phyloP scores from a whole-genome alignment of 2,113 vertebrate species.

The Uria aalge region DNA sequence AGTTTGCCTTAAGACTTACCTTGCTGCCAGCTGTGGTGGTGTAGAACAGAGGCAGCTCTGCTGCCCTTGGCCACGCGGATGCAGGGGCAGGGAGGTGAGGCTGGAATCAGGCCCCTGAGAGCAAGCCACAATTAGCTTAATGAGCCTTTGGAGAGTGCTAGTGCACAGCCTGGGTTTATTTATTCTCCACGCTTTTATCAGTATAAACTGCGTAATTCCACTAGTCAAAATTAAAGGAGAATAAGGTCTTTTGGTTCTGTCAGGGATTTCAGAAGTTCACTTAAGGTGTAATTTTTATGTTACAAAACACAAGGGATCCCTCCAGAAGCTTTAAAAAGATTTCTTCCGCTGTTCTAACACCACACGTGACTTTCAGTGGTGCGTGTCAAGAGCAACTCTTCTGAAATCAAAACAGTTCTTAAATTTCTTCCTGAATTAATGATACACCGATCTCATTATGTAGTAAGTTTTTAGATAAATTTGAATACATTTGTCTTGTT shows the following conservation, averaged over 20 bases:
- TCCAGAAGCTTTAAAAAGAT: neutral
- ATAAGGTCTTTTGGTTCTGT: neutral
- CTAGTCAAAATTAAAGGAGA: neutral
- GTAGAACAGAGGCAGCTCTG: neutral
- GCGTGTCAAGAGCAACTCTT: neutral
- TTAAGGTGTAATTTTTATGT: neutral
- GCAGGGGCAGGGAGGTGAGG: neutral
- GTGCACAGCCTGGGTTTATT: neutral
- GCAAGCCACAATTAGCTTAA: neutral
- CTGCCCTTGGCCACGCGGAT: neutral
- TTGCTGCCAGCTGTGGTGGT: neutral
- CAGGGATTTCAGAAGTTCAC: neutral
- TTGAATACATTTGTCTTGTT: neutral
- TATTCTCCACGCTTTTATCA: neutral
- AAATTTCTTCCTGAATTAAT: neutral
- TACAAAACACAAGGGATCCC: neutral
- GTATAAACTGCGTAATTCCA: neutral
- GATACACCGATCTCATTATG: neutral
- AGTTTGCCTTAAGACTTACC: neutral
- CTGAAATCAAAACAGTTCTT: neutral
- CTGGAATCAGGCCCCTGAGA: neutral
- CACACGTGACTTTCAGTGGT: neutral
- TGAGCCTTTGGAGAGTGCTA: neutral
- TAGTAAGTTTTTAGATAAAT: neutral
- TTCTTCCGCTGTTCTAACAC: neutral